Evolutionary conservation across 2,797 vertebrate species (phyloP), one percentile per base, ranked within the genome.

Genomic region (Arremon aurantiirostris): DNA sequence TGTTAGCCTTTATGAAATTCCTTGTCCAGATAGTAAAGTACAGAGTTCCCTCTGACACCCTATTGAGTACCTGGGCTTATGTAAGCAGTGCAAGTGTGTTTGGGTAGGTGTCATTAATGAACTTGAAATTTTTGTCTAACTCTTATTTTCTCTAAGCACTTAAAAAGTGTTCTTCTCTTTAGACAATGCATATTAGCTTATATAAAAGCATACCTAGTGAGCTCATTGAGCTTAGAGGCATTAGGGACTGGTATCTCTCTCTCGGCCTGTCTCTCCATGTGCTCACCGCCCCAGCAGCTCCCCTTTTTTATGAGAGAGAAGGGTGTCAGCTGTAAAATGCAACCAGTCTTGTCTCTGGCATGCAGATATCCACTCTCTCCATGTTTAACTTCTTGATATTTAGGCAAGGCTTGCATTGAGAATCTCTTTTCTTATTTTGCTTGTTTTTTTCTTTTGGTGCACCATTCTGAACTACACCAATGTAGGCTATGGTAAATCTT

Each of bases 1-100:
- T 26, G 10, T 22, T 72, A 34, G 28, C 47, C 32, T 89, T 82
- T 27, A 24, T 82, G 70, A n/a, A 72, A 73, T 68, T 60, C 34
- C 37, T 46, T 75, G 6, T 80, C 32, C 6, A 14, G 83, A 28
- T 57, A 49, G 47, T 41, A 26, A 60, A 78, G 60, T 77, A 55
- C 56, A 30, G 60, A 73, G 57, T 53, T 87, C 24, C 20, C 3
- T 72, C 37, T 49, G 68, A 34, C 44, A 56, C 9, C 9, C 4
- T n/a, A 0, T 49, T 1, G 4, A 34, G 53, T 75, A 20, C 1
- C 1, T 41, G 35, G n/a, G 23, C 18, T 93, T 82, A 64, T 59
- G 37, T 34, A 26, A 50, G 28, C 82, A 75, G 44, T 63, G 46
- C 27, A 26, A 1, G 10, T 66, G 28, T 69, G 27, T 80, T 87